phyloP scores from a whole-genome alignment of 2,113 vertebrate genomes.

The Cisticola juncidis region DNA sequence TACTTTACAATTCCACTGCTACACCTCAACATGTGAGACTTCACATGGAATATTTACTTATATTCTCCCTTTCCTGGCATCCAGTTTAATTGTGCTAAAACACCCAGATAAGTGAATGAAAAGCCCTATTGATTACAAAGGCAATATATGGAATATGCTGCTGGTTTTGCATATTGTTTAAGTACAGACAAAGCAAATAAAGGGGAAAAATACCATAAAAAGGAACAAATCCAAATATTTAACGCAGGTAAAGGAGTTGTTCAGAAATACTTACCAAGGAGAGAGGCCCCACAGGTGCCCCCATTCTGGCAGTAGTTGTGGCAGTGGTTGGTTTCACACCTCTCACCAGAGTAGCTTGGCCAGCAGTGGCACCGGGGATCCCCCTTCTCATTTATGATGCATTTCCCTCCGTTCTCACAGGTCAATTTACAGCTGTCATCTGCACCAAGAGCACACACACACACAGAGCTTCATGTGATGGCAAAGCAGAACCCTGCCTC shows the following conservation, averaged over 20 bases:
- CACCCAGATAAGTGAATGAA: fast-evolving
- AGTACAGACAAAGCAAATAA: background rate
- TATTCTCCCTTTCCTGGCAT: background rate
- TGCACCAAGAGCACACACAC: constrained; percentile 59
- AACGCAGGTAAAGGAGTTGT: background rate
- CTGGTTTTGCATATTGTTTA: background rate
- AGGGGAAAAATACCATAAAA: background rate
- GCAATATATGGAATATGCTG: background rate
- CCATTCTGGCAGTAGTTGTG: constrained; percentile 94
- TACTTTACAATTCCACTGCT: background rate
- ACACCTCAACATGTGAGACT: fast-evolving
- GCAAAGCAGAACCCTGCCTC: background rate
- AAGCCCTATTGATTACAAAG: background rate
- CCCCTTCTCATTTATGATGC: constrained; percentile 93
- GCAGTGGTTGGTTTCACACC: constrained; percentile 95
- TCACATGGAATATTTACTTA: background rate
- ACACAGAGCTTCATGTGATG: fast-evolving
- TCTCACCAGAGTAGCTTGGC: constrained; percentile 94
- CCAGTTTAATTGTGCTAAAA: background rate
- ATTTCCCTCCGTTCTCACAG: constrained; percentile 95
- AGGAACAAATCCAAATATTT: background rate
- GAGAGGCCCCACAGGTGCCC: constrained; percentile 90
- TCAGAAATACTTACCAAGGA: constrained; percentile 81
- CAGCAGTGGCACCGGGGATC: constrained; percentile 93
- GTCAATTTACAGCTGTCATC: constrained; percentile 89